Evolutionary conservation across 1,140 invertebrate species (phyloP), one percentile per base, ranked within the genome.

Genomic region (Dendroctonus ponderosae): DNA sequence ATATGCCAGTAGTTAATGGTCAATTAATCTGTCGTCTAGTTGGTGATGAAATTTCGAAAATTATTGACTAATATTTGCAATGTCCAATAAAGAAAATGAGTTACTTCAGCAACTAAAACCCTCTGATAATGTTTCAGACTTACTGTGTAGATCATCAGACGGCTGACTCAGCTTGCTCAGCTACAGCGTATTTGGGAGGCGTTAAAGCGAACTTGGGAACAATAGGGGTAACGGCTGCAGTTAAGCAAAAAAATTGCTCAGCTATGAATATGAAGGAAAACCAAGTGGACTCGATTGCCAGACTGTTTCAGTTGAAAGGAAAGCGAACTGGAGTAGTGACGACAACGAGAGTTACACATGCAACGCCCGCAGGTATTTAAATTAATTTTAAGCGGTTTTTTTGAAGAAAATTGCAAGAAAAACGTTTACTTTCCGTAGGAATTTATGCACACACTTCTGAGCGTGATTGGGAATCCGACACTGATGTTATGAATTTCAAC

Each of bases 181-280:
- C 89, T 0, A 95, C 92, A 0, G 91, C 93, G 0, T 92, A 91
- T 71, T 80, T 95, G n/a, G 83, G 84, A 7, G 94, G 94, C 5
- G 87, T 94, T 0, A 96, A 96, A 79, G 86, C 86, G 2, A 93
- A 93, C 74, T 85, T 85, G 50, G 89, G 85, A n/a, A 90, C 88
- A 0, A 81, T 94, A 1, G 92, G 92, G 0, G 83, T 94, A 0
- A 87, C 89, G 67, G 87, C 84, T 0, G 81, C 84, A n/a, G 85
- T 89, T 44, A 50, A 63, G 37, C 46, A 52, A 49, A 41, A 65
- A n/a, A 65, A 67, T 46, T 70, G 52, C 51, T 59, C 57, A 4
- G 60, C 61, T 8, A 64, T 59, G 60, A 58, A 65, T n/a, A 15
- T 46, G 9, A 56, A 53, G 52, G 53, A 63, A 46, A 65, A 68